These are phyloP conservation scores for Chirona hameri DNA, from an alignment of 2,888 invertebrate genomes.

Conservation along the genomic window DNA sequence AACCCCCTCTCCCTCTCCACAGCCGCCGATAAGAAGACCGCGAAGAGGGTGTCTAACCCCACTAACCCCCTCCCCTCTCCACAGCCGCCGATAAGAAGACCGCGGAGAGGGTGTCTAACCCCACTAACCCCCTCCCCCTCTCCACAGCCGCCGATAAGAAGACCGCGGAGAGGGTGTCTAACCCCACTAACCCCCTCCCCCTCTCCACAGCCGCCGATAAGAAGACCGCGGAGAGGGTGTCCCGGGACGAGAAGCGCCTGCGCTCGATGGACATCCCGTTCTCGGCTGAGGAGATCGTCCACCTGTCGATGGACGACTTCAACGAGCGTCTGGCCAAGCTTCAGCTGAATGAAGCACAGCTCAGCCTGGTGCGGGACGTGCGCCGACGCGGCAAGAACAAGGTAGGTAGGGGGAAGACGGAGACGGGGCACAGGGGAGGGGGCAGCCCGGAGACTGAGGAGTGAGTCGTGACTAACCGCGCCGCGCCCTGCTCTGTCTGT, in stretches of 20 bases:
- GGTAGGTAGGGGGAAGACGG: conserved; percentile 49
- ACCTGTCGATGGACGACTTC: conserved; percentile 95
- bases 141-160: background rate
- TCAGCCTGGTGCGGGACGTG: conserved; percentile 89
- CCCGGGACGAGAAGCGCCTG: conserved; percentile 80
- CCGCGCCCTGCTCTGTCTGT: too few species aligned
- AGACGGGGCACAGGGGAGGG: too few species aligned
- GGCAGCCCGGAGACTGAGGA: too few species aligned
- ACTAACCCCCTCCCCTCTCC: background rate
- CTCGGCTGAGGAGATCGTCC: conserved; percentile 83
- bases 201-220: background rate
- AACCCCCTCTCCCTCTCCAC: too few species aligned
- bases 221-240: conserved; percentile 8
- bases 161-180: conserved; percentile 26
- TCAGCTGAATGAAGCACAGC: conserved; percentile 85
- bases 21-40: too few species aligned
- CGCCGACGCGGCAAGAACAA: conserved; percentile 88
- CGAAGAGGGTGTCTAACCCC: too few species aligned
- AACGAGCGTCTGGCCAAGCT: conserved; percentile 91
- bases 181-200: background rate
- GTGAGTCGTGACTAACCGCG: too few species aligned
- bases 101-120: conserved; percentile 30
- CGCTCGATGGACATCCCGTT: conserved; percentile 75
- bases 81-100: background rate
- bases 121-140: background rate